Base-by-base conservation (phyloP, 2,888 invertebrate species). In the Oscheius sp. region DNA sequence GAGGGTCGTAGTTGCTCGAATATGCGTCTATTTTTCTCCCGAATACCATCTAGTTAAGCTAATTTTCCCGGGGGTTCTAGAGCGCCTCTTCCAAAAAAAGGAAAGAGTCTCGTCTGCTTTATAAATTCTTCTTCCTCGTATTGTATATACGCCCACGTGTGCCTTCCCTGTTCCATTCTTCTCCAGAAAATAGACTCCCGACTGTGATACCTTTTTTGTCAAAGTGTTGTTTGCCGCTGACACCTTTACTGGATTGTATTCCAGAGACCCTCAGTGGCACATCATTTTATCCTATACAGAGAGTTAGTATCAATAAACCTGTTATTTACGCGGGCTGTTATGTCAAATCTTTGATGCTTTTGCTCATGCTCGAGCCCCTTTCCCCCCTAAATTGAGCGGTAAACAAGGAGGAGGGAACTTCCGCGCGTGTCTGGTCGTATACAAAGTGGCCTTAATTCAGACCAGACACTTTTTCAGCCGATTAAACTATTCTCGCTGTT, bases 111-210 rank as follows among this genome's bases (percentile, higher is more conserved):
- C 13, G 32, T 21, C 42, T 55, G 68, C 68, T 68, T 68, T 68
- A 68, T 51, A 29, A 21, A 53, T 68, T 60, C 50, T 50, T 21
- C 51, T 48, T 65, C 48, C 32, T 33, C 48, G 32, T 48, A 33
- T 33, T 68, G 68, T 68, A 68, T 68, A 68, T 68, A 68, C 60
- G n/a, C 63, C 65, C 65, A 42, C 48, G 65, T 53, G 68, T 68
- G 68, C 68, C 68, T 68, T 68, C 37, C 42, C 53, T 53, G 35
- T 42, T 29, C 33, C 68, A 9, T 35, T 55, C 33, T 60, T n/a
- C 10, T 13, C n/a, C 2, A 55, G 29, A 13, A 68, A 35, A 53
- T 68, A 32, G 29, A 37, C 33, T 37, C 68, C 55, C 37, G 68
- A 68, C 68, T 68, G 68, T 68, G 68, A 68, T 68, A 68, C 42